Base-by-base conservation (phyloP, 2,797 vertebrate species). In the Peromyscus nudipes region DNA sequence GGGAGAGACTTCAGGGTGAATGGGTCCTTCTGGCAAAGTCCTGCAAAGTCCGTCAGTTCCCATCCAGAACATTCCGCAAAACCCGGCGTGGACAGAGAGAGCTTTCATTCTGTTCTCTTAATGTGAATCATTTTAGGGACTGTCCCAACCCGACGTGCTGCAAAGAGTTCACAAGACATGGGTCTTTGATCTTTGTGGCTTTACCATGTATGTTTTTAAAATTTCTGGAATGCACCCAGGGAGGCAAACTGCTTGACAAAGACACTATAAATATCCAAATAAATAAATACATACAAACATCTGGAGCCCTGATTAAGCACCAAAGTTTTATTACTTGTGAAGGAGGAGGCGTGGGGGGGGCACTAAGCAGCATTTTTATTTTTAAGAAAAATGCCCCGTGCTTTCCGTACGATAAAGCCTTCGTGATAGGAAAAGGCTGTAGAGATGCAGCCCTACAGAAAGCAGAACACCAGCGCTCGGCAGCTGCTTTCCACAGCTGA, bases 201-300 rank as follows among this genome's bases (percentile, higher is more conserved):
- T 97, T 94, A 92, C 95, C 87, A 97, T 97, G 96, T 97, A 98
- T 97, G 97, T 97, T 96, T 97, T 94, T 93, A 97, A 96, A 97
- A 97, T 98, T 97, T 97, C 96, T 97, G 98, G 98, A 98, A 98
- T 98, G 97, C 97, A 84, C 98, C 95, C 97, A 97, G 97, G 98
- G 98, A 97, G 97, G 96, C 97, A 95, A 97, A 91, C 92, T 90
- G 97, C 95, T 96, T 95, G 96, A 97, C 97, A 97, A 95, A 97
- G 97, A 96, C 96, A 97, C 98, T 98, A 98, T 98, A 98, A 98
- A 98, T 98, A 98, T 92, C 97, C 92, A 91, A 97, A 97, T 97
- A 98, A 98, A 98, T 97, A 97, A 86, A 97, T 97, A 96, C 98
- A 98, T 96, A 94, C 98, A 97, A 92, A 98, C 98, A 98, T 98